Evolutionary conservation across 2,888 invertebrate genomes (phyloP), one percentile per base, ranked within the genome.

Genomic region (Branchinecta sandiegonensis): DNA sequence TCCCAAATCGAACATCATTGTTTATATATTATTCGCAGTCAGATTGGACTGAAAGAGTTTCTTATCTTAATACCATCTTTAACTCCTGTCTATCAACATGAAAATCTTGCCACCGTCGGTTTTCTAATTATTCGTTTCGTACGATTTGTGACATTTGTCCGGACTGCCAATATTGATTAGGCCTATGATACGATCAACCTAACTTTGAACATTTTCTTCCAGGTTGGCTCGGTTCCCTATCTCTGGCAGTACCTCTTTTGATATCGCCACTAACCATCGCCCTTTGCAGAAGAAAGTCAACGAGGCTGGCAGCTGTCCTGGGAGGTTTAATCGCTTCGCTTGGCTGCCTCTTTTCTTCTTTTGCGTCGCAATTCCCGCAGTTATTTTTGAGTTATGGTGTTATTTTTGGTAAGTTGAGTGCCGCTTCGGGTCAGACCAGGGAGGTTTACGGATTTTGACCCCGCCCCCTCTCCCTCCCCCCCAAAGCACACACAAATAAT

Each of bases 351-450:
- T 92, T 92, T 80, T 89, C 91, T 10, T 90, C 90, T 70, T 93
- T 92, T 78, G 91, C 91, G 70, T 86, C 88, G 70, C 88, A 91
- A 79, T 89, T 90, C 77, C 90, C 91, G 79, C 92, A 93, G 78
- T 82, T 91, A 70, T 90, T 89, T 81, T 88, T 91, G 83, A 90
- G 90, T 79, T 90, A 88, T 75, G 84, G 83, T 69, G 78, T 81
- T 65, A 80, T 84, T 64, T 77, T 83, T 70, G 83, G 83, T 81
- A 73, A 77, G 77, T 73, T 7, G 48, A 13, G 64, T 56, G 13
- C 8, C 17, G 6, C n/a, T 56, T 56, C 4, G 5, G 56, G 56
- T 56, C 6, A n/a, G 14, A 56, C 56, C 13, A 56, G 14, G 8
- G 56, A n/a, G 71, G 80, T 89, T 89, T 50, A 84, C 90, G 68